Percentiles rank a stretch among this genome's conserved stretches.
phyloP scores from a whole-genome alignment of 2,113 vertebrate genomes.

The Megaleporinus macrocephalus region DNA sequence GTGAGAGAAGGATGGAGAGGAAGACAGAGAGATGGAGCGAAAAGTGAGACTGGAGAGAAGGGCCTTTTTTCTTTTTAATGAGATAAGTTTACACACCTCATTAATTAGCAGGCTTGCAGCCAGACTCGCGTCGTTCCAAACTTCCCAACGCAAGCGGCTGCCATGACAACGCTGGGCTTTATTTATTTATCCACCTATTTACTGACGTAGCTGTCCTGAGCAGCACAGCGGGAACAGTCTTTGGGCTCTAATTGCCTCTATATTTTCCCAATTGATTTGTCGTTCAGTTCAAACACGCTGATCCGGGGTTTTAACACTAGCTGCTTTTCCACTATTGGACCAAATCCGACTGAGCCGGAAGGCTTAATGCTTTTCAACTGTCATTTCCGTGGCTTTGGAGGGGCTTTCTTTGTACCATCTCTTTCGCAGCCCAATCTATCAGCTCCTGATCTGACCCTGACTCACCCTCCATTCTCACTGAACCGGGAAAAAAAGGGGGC shows the following conservation, averaged over 20 bases:
- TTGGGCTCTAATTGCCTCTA: conserved; percentile 72
- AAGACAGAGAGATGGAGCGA: conserved; percentile 17
- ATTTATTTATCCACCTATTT: conserved; percentile 74
- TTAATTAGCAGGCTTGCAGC: conserved; percentile 70
- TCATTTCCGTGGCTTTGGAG: conserved; percentile 1
- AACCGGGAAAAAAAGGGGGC: not conserved
- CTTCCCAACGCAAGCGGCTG: conserved; percentile 32
- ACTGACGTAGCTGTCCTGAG: conserved; percentile 17
- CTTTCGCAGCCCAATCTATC: not conserved
- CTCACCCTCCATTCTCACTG: not conserved
- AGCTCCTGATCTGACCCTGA: not conserved
- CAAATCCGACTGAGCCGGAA: not conserved
- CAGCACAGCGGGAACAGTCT: conserved; percentile 38
- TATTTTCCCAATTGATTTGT: conserved; percentile 79
- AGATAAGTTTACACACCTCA: conserved; percentile 76
- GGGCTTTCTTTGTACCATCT: not conserved
- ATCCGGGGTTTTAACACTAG: conserved; percentile 32
- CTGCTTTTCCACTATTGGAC: not conserved
- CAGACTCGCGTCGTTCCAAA: conserved; percentile 32
- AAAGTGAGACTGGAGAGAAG: conserved; percentile 31
- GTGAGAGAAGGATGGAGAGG: conserved; percentile 17
- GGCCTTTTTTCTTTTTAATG: conserved; percentile 58
- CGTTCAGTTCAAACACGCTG: conserved; percentile 51
- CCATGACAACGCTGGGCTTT: conserved; percentile 36
- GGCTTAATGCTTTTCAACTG: not conserved